Evolutionary conservation across 2,113 vertebrate species (phyloP).

Genomic region (Oenanthe melanoleuca): DNA sequence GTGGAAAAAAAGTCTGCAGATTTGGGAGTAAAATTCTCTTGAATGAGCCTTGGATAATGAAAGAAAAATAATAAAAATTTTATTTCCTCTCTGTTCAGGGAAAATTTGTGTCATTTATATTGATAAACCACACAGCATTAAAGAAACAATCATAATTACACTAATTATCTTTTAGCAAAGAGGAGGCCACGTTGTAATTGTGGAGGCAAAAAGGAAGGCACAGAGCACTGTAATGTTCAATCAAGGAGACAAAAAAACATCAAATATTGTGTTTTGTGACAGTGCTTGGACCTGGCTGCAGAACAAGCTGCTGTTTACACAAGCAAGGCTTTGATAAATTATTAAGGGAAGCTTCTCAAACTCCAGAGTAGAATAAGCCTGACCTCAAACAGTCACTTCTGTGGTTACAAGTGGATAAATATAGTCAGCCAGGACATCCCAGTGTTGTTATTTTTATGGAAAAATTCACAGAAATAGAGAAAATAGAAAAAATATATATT

Average conservation of each 20-base stretch:
- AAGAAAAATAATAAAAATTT: background rate
- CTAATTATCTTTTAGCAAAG: background rate
- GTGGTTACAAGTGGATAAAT: background rate
- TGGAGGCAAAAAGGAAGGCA: background rate
- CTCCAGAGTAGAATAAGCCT: background rate
- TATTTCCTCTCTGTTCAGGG: background rate
- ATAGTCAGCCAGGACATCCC: background rate
- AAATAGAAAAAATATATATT: background rate
- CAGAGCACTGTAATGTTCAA: background rate
- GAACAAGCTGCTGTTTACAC: background rate
- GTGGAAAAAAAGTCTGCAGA: rapidly evolving
- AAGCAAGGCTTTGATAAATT: background rate
- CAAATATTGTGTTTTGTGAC: background rate
- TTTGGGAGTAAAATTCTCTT: background rate
- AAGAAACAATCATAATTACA: background rate
- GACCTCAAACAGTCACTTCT: background rate
- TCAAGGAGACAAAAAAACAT: background rate
- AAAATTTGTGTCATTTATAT: background rate
- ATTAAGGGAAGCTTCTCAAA: background rate
- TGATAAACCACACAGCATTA: background rate
- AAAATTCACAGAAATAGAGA: background rate
- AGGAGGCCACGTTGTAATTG: background rate
- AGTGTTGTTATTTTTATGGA: background rate
- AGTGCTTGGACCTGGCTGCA: background rate
- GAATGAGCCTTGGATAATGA: background rate